These are phyloP conservation scores for Struthio camelus DNA, from an alignment of 2,113 vertebrate species.

Conservation along the genomic window DNA sequence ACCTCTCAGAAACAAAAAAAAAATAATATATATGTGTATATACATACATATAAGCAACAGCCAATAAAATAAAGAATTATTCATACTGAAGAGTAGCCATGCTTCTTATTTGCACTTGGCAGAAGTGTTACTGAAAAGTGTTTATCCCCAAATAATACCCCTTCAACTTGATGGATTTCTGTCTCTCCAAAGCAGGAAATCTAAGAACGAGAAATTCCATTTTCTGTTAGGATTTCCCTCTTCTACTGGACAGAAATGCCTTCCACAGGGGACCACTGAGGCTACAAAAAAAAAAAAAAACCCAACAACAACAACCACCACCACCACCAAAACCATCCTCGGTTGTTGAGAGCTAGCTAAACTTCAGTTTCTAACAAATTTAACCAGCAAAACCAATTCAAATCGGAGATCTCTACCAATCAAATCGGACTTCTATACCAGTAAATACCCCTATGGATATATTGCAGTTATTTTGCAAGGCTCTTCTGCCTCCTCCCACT, in stretches of 20 bases:
- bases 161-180: neutral
- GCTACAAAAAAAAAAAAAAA: neutral
- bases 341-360: no score
- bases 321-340: neutral
- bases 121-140: neutral
- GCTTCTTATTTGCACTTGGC: neutral
- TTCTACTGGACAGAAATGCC: neutral
- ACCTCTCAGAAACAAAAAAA: neutral
- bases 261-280: neutral
- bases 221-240: neutral
- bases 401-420: neutral
- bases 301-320: no score
- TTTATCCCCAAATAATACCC: neutral
- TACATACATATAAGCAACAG: no score
- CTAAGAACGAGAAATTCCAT: neutral
- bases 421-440: neutral
- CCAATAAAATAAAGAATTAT: neutral
- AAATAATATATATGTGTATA: no score
- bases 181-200: neutral
- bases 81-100: neutral
- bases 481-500: neutral
- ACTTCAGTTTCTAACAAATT: neutral
- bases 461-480: neutral
- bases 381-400: neutral
- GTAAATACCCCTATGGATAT: neutral